Evolutionary conservation across 23 tunicate genomes (phyloP), one percentile per base, ranked within the genome.

Genomic region (Styela plicata): DNA sequence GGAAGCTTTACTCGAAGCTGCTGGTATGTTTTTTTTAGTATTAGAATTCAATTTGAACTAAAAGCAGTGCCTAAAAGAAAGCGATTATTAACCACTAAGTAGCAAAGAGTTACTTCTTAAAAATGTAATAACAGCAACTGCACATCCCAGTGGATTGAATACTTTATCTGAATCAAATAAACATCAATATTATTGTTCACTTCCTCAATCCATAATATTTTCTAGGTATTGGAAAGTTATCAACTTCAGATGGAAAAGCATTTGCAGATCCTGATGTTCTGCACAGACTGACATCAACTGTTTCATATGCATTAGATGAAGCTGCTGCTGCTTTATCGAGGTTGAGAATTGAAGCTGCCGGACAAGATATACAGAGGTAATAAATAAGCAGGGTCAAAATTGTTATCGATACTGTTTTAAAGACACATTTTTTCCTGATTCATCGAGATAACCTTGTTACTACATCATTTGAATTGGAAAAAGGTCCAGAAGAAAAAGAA

Each of bases 261-360:
- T 83, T 91, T 66, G 91, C 97, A 73, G 97, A 91, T 64, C 97
- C 97, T 22, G 97, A 87, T 69, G 97, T 91, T 33, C 70, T 91
- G 30, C 82, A 76, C 22, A 35, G 91, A 52, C 73, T 91, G 2
- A 83, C 89, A 22, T 91, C 97, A 3, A 84, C 97, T 33, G 97
- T 91, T 0, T 91, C 97, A 10, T 91, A 87, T 82, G 97, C 91
- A 22, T 52, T 91, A 32, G 97, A 91, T 74, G 97, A 91, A 80
- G 97, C 97, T 18, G 97, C 97, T 52, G 88, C 85, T 69, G 69
- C 81, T 0, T 57, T 76, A 21, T 76, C 81, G n/a, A 24, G 81
- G 0, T 24, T 76, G n/a, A 35, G 81, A 52, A 57, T 57, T 1
- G 81, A 76, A 29, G 36, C 64, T 21, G 64, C 31, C 10, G 53